Conservation (phyloP, 2,113 vertebrate genomes). For the Chascanopsetta lugubris region DNA sequence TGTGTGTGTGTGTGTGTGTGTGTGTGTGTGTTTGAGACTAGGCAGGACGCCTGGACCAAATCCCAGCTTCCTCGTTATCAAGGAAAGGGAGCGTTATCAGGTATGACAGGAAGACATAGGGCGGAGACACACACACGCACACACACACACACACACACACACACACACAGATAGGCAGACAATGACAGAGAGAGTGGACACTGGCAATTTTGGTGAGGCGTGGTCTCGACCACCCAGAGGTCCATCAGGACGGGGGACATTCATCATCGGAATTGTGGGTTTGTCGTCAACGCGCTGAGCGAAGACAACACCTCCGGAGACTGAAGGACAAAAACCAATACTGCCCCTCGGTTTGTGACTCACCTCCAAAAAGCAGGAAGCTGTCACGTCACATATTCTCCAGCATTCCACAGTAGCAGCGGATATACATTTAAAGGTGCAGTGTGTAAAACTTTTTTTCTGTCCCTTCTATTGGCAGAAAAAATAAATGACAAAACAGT, state of each 20-base stretch:
- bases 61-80: slow-evolving; percentile 53
- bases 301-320: slow-evolving; percentile 14
- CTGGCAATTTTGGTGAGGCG: slow-evolving; percentile 26
- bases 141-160: too few species aligned
- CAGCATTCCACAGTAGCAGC: slow-evolving; percentile 68
- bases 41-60: slow-evolving; percentile 49
- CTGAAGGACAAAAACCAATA: slow-evolving; percentile 43
- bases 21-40: slow-evolving; percentile 21
- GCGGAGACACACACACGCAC: slow-evolving; percentile 9
- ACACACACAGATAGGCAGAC: slow-evolving; percentile 33
- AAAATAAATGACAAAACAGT: too few species aligned
- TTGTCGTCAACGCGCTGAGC: slow-evolving; percentile 16
- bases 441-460: too few species aligned
- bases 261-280: slow-evolving; percentile 46
- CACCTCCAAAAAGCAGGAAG: slow-evolving; percentile 23
- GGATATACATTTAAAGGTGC: neutral
- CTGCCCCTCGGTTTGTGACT: slow-evolving; percentile 31
- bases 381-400: neutral
- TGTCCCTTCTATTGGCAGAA: too few species aligned
- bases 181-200: slow-evolving; percentile 43
- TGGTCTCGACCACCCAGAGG: slow-evolving; percentile 38
- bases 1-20: slow-evolving; percentile 19
- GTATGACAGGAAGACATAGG: slow-evolving; percentile 45
- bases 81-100: slow-evolving; percentile 51
- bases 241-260: slow-evolving; percentile 37